These are phyloP conservation scores for Heliangelus exortis DNA, from an alignment of 2,797 vertebrate species.

Conservation along the genomic window DNA sequence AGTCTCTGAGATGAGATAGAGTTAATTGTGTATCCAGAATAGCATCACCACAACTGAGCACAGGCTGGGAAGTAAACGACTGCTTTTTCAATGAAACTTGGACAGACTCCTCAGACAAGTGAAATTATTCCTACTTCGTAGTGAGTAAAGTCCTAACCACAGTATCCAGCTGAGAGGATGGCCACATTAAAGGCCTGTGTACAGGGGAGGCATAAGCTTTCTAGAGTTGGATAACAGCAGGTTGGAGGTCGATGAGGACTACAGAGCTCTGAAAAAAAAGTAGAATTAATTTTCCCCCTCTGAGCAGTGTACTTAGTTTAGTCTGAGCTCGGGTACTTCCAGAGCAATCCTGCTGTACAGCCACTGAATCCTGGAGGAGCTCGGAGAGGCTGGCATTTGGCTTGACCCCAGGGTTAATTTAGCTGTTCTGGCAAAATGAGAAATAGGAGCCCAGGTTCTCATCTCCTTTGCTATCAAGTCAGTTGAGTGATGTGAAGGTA, in stretches of 20 bases:
- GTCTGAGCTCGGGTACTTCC: background rate
- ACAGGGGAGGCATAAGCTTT: background rate
- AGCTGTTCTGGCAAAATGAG: slow-evolving; percentile 51
- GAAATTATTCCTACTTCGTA: slow-evolving; percentile 16
- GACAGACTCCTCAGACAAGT: background rate
- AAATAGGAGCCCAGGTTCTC: slow-evolving; percentile 16
- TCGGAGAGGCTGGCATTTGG: slow-evolving; percentile 35
- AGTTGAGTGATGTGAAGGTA: background rate
- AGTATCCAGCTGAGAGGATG: background rate
- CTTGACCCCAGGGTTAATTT: slow-evolving; percentile 58
- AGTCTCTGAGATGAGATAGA: background rate
- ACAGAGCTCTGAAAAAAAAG: background rate
- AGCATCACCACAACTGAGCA: background rate
- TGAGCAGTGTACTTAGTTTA: background rate
- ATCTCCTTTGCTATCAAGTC: background rate
- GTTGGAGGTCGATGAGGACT: slow-evolving; percentile 9
- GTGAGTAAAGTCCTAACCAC: background rate
- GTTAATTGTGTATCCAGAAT: slow-evolving; percentile 23
- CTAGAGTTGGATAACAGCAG: background rate
- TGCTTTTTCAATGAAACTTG: background rate
- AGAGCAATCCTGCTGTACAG: background rate
- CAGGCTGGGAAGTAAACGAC: background rate
- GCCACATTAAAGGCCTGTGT: background rate
- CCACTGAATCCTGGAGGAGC: background rate
- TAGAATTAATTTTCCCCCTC: background rate